Evolutionary conservation across 2,113 vertebrate genomes (phyloP).

Genomic region (Gallinago media): DNA sequence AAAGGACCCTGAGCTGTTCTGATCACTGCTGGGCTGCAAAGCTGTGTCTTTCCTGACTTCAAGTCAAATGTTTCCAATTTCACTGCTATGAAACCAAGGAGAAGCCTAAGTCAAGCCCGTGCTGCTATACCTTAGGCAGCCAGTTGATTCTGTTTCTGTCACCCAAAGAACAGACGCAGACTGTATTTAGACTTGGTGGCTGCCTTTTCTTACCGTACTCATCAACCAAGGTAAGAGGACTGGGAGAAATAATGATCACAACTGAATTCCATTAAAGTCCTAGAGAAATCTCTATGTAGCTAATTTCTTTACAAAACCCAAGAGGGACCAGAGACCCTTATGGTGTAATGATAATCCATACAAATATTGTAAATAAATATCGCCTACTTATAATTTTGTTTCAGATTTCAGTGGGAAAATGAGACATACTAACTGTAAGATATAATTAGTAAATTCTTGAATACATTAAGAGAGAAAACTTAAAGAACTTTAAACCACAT

Average conservation of each 20-base stretch:
- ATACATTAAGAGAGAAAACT: slow-evolving; percentile 40
- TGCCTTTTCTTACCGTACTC: not conserved
- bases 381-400: not conserved
- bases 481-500: slow-evolving; percentile 44
- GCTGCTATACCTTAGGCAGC: not conserved
- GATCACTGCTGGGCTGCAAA: not conserved
- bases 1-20: not conserved
- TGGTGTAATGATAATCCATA: not conserved
- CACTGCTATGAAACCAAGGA: not conserved
- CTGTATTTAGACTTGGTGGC: not conserved
- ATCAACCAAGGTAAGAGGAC: not conserved
- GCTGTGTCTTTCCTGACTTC: not conserved
- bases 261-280: not conserved
- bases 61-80: not conserved
- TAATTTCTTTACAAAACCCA: not conserved
- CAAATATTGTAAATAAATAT: not conserved
- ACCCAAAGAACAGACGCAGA: not conserved
- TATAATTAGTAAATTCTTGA: not conserved
- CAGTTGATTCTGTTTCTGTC: not conserved
- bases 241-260: not conserved
- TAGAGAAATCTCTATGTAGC: not conserved
- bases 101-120: not conserved
- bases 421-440: slow-evolving; percentile 31
- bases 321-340: not conserved
- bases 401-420: slow-evolving; percentile 57